Evolutionary conservation across 1,140 invertebrate species (phyloP), one percentile per base, ranked within the genome.

Genomic region (Leptestheria dahalacensis): DNA sequence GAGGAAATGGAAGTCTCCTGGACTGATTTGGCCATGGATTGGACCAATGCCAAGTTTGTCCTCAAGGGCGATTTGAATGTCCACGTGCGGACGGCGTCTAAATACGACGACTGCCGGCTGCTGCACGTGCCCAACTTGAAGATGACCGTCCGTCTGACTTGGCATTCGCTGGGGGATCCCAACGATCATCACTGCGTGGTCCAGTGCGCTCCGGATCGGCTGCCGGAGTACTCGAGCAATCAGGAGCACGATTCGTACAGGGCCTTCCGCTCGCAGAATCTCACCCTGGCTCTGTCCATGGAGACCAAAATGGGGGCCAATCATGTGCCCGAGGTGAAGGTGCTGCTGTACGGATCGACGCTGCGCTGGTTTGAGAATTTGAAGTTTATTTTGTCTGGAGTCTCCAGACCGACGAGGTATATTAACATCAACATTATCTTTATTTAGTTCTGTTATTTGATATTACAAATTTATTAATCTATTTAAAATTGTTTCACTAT

Each of bases 1-100:
- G 96, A 99, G 72, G 88, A 98, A 72, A 97, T 99, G 90, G 95
- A 98, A 72, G 75, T 97, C 20, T 88, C 90, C 0, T 99, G 95
- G 92, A 85, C 81, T 6, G 82, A 91, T 64, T 77, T 95, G 1
- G 83, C 87, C 20, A 82, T 98, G 65, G 91, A 98, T 66, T 97
- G 94, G 92, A 93, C 90, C 1, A 94, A 92, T 73, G 93, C 90
- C 79, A 74, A 71, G 64, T 72, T 69, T 50, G 73, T 70, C 15
- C 52, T 55, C 6, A 21, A 54, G 29, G 49, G 90, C 11, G 85
- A 91, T 68, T 74, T 96, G 25, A 79, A 86, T 66, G 78, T 95
- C 51, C 95, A 86, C 66, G 90, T 96, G 2, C 78, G 93, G 60
- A 98, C 96, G 1, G 94, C 94, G 0, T 97, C 92, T 51, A 97